Base-by-base conservation (phyloP, 2,888 invertebrate species). In the Eupithecia exiguata region DNA sequence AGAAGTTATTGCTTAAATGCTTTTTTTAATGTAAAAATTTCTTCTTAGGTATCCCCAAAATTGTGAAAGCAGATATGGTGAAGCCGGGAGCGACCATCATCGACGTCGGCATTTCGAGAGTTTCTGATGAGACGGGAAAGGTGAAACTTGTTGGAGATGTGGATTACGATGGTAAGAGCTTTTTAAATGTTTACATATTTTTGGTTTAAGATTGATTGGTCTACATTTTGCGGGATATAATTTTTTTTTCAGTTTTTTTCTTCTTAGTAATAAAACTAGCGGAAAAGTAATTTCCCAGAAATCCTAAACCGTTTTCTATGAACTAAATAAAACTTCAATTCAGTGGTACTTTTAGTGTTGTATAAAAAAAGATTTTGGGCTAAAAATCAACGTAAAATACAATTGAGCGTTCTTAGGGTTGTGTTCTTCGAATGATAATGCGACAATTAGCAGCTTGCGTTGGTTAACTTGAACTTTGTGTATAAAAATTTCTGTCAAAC, bases 21-120 rank as follows among this genome's bases (percentile, higher is more conserved):
- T n/a, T n/a, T n/a, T n/a, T 18, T 46, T 58, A 25, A 67, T 35
- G 14, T 49, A 65, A 35, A 68, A 53, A 4, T 36, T 68, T 36
- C 12, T 70, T 76, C 85, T 89, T 79, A 92, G 97, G 98, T 75
- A 95, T 97, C 21, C 96, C 97, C 7, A 96, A 96, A 67, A 89
- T 98, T 12, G 96, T 98, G 65, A 96, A 95, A 79, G 96, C 96
- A 1, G 96, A 98, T 77, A 98, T 98, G 97, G 95, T 99, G 6
- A 98, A 98, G 86, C 96, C 97, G 1, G 98, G 98, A 0, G 98
- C 97, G 1, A 97, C 97, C 71, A 94, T 99, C 21, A 98, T 99
- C 78, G 98, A 99, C 89, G 97, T 99, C 62, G 98, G 98, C 16
- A 97, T 98, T 72, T 97, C 96, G 5, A 95, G 97, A 83, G 90